phyloP scores from a whole-genome alignment of 2,888 invertebrate genomes.

The Drosophila trichaetosa region DNA sequence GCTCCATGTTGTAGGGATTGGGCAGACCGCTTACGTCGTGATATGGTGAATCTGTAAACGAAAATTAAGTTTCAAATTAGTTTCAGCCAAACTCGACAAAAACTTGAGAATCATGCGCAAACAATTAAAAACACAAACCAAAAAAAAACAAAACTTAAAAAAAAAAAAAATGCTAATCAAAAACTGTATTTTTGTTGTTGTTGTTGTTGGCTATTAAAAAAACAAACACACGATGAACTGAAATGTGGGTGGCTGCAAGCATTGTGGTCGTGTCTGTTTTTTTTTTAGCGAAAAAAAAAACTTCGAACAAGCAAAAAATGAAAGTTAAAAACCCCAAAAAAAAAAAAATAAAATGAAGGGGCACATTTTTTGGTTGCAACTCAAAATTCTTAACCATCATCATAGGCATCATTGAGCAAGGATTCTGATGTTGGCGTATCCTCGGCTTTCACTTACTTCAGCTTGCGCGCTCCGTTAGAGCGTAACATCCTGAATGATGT shows the following conservation, averaged over 20 bases:
- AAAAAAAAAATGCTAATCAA: conserved; percentile 52
- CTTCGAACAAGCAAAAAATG: conserved; percentile 24
- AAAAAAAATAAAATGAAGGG: conserved; percentile 3
- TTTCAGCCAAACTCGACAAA: conserved; percentile 40
- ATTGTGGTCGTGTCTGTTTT: conserved; percentile 17
- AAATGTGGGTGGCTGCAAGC: conserved; percentile 23
- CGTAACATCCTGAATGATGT: conserved; percentile 85
- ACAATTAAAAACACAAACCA: conserved; percentile 68
- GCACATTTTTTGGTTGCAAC: conserved; percentile 23
- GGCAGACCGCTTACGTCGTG: conserved; percentile 97
- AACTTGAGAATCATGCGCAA: conserved; percentile 68
- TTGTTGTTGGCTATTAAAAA: conserved; percentile 2
- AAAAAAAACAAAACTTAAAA: neutral
- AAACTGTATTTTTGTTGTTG: conserved; percentile 24
- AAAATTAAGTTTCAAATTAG: conserved; percentile 65
- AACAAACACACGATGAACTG: conserved; percentile 59
- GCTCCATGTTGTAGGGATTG: conserved; percentile 93
- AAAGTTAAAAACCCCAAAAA: neutral
- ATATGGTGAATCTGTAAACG: conserved; percentile 91
- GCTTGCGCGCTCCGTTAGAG: conserved; percentile 85
- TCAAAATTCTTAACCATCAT: conserved; percentile 56
- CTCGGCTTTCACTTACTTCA: conserved; percentile 82
- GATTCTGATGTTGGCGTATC: conserved; percentile 23
- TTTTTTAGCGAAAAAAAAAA: conserved; percentile 13
- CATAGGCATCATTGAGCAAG: conserved; percentile 39